These are phyloP conservation scores for Colistium nudipinnis DNA, from an alignment of 2,113 vertebrate species.

Conservation along the genomic window DNA sequence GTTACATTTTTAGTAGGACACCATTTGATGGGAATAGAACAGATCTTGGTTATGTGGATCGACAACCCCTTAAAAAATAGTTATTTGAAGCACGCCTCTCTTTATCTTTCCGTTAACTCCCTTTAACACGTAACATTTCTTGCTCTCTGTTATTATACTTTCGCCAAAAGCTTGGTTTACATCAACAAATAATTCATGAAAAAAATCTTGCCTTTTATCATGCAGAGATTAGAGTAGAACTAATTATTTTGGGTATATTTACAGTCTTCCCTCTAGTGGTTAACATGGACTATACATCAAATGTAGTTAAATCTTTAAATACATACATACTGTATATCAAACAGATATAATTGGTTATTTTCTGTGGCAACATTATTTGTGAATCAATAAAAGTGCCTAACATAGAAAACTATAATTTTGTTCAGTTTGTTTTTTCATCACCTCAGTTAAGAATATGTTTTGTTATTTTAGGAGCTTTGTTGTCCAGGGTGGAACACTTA, in stretches of 20 bases:
- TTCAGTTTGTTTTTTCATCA: not conserved
- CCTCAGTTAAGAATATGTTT: too few relatives aligned
- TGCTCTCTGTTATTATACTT: slow-evolving; percentile 42
- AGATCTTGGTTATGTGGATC: slow-evolving; percentile 37
- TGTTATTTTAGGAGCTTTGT: too few relatives aligned
- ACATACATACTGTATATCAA: slow-evolving; percentile 31
- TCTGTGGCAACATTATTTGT: slow-evolving; percentile 59
- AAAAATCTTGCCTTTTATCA: slow-evolving; percentile 14
- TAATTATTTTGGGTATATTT: slow-evolving; percentile 7
- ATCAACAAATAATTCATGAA: slow-evolving; percentile 13
- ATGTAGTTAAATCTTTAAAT: slow-evolving; percentile 31
- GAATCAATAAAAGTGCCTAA: slow-evolving; percentile 83
- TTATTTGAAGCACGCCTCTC: slow-evolving; percentile 50
- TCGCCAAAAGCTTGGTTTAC: slow-evolving; percentile 32
- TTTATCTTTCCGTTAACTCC: slow-evolving; percentile 25
- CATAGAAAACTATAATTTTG: slow-evolving; percentile 69
- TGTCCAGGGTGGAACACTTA: too few relatives aligned
- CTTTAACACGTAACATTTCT: not conserved
- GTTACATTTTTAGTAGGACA: slow-evolving; percentile 58
- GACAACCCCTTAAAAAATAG: not conserved
- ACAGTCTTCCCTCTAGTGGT: not conserved
- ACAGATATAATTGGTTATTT: slow-evolving; percentile 54
- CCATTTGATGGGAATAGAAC: slow-evolving; percentile 23
- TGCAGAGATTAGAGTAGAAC: slow-evolving; percentile 38
- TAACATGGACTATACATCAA: slow-evolving; percentile 32